Evolutionary conservation across 2,888 invertebrate species (phyloP).

Genomic region (Hylaea fasciaria): DNA sequence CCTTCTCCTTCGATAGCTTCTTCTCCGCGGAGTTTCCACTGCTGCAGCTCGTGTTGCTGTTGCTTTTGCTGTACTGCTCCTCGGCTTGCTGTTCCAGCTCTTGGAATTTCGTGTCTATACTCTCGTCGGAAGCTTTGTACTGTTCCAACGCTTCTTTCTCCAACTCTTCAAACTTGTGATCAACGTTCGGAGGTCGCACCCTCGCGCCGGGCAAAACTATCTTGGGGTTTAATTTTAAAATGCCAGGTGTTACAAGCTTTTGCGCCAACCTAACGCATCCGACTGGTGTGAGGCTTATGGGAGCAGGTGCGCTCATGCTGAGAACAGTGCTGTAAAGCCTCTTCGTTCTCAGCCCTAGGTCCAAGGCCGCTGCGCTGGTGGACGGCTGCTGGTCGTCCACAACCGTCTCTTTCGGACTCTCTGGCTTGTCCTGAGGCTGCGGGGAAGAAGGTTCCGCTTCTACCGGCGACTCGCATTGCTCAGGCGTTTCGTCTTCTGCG

Average conservation of each 20-base stretch:
- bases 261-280: conserved; percentile 70
- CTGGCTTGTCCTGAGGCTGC: conserved; percentile 49
- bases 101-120: conserved; percentile 85
- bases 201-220: conserved; percentile 67
- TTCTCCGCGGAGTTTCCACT: conserved; percentile 75
- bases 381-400: conserved; percentile 65
- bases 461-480: conserved; percentile 35
- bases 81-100: conserved; percentile 88
- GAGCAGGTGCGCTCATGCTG: conserved; percentile 74
- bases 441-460: conserved; percentile 41
- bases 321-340: conserved; percentile 84
- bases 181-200: conserved; percentile 64
- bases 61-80: conserved; percentile 86
- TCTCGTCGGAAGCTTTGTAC: conserved; percentile 84
- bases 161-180: conserved; percentile 82
- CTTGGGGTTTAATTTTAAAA: conserved; percentile 75
- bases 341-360: conserved; percentile 67
- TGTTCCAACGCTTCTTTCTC: conserved; percentile 86
- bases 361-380: conserved; percentile 66
- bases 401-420: conserved; percentile 53
- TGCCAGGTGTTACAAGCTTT: conserved; percentile 70
- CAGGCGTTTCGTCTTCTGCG: conserved; percentile 42
- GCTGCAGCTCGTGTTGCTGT: conserved; percentile 80
- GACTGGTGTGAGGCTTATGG: conserved; percentile 61
- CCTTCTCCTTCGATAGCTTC: conserved; percentile 57